These are phyloP conservation scores for Microctonus aethiopoides DNA, from an alignment of 2,888 invertebrate genomes.

Conservation along the genomic window DNA sequence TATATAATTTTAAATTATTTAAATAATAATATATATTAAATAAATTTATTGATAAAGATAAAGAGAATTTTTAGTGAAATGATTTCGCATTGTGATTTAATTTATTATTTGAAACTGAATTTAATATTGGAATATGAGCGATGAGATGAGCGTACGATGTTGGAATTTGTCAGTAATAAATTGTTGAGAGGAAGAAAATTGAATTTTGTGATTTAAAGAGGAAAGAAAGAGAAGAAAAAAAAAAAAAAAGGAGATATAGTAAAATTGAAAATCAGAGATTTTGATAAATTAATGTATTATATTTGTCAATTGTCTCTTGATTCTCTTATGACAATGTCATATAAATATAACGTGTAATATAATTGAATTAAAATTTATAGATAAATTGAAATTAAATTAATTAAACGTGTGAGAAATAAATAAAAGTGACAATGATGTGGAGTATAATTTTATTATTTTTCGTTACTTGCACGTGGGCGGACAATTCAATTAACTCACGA, in stretches of 20 bases:
- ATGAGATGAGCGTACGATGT: not conserved
- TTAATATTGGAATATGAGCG: not conserved
- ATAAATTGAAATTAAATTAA: not conserved
- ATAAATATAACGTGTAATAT: not conserved
- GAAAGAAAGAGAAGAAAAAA: not conserved
- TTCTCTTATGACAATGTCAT: not conserved
- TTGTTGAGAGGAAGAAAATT: not conserved
- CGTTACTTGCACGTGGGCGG: conserved; percentile 50
- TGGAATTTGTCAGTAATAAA: not conserved
- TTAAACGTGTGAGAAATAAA: not conserved
- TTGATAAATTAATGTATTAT: not conserved
- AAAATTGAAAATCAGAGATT: not conserved
- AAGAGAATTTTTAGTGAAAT: not conserved
- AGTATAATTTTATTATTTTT: conserved; percentile 48
- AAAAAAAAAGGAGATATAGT: not conserved
- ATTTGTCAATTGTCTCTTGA: not conserved
- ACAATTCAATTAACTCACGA: conserved; percentile 45
- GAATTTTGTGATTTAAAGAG: not conserved
- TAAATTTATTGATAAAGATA: not conserved
- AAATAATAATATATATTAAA: too few relatives aligned
- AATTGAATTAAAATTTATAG: not conserved
- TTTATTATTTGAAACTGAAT: not conserved
- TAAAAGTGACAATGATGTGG: conserved; percentile 47
- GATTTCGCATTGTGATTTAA: not conserved
- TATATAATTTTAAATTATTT: not conserved